These are phyloP conservation scores for Sebastes diploproa DNA, from an alignment of 2,797 vertebrate genomes.

Conservation along the genomic window DNA sequence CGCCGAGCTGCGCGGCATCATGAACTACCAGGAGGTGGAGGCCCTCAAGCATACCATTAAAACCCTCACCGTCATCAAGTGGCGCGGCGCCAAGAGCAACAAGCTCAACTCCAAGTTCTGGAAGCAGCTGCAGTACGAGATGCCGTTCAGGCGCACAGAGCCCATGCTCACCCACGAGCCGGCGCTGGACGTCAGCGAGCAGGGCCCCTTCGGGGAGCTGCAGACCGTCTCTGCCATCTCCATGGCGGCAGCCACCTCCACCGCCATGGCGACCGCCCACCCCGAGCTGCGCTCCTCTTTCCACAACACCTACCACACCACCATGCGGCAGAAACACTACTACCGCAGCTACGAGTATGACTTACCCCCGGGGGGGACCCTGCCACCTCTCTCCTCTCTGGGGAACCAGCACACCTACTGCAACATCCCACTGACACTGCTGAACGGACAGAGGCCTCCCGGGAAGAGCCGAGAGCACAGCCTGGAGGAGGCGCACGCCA, in stretches of 20 bases:
- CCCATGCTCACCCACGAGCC: conserved; percentile 93
- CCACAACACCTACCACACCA: conserved; percentile 97
- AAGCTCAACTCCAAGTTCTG: conserved; percentile 98
- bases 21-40: conserved; percentile 99
- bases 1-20: conserved; percentile 94
- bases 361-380: conserved; percentile 89
- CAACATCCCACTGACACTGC: conserved; percentile 99
- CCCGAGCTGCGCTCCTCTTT: conserved; percentile 96
- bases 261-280: conserved; percentile 96
- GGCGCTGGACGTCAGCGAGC: conserved; percentile 96
- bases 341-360: conserved; percentile 98
- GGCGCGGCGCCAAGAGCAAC: conserved; percentile 96
- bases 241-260: conserved; percentile 97
- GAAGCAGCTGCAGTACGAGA: conserved; percentile 99
- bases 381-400: conserved; percentile 94
- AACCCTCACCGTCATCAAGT: conserved; percentile 97
- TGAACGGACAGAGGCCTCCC: conserved; percentile 96
- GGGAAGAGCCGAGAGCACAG: conserved; percentile 96
- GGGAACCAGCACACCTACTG: conserved; percentile 99
- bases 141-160: conserved; percentile 98
- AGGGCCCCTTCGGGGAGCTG: conserved; percentile 97
- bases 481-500: conserved; percentile 95
- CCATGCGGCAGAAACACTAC: conserved; percentile 99
- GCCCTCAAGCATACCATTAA: conserved; percentile 98
- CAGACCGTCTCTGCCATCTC: conserved; percentile 98